phyloP scores from a whole-genome alignment of 2,113 vertebrate species.

The Heterochromis multidens region DNA sequence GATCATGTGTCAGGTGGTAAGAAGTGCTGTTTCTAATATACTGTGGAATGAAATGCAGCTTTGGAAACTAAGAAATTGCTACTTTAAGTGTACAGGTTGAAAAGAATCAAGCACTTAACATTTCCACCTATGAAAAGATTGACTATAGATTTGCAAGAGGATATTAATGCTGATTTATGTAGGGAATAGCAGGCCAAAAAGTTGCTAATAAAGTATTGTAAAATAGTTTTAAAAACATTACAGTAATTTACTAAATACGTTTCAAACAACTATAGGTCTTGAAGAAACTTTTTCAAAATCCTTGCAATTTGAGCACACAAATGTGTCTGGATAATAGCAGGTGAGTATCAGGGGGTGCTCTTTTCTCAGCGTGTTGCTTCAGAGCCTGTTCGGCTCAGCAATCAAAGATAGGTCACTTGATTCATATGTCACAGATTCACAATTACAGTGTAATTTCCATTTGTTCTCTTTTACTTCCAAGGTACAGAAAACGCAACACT shows the following conservation, averaged over 20 bases:
- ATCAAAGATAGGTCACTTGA: neutral
- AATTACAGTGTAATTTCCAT: neutral
- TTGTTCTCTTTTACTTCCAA: neutral
- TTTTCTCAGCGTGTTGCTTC: neutral
- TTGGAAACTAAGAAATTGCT: neutral
- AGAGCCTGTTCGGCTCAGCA: neutral
- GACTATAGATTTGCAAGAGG: neutral
- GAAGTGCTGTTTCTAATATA: neutral
- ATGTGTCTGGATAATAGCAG: neutral
- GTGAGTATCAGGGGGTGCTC: neutral
- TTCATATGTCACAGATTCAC: neutral
- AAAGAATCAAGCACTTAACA: neutral
- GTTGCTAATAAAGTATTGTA: too few relatives aligned
- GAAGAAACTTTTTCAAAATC: too few relatives aligned
- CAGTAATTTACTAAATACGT: neutral
- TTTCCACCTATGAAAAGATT: neutral
- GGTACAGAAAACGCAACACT: neutral
- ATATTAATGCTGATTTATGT: neutral
- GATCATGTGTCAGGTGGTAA: too few relatives aligned
- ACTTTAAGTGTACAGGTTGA: neutral
- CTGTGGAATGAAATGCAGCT: neutral
- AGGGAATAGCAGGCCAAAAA: neutral
- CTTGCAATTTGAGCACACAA: rapidly evolving
- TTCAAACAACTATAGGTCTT: neutral
- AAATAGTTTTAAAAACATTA: too few relatives aligned